phyloP scores from a whole-genome alignment of 2,888 invertebrate genomes.

The Tenthredo notha region DNA sequence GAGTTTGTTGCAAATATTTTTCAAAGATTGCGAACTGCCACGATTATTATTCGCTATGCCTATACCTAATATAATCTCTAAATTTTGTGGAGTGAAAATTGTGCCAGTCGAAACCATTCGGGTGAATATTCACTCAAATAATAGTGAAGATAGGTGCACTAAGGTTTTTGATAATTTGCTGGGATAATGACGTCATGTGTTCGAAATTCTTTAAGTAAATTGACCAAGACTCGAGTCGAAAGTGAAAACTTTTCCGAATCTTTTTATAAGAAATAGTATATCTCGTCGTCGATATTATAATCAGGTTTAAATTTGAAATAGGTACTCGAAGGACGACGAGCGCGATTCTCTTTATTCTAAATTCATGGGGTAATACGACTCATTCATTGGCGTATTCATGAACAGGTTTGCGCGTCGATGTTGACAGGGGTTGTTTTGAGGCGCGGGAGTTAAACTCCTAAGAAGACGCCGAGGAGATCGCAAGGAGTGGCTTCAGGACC shows the following conservation, averaged over 20 bases:
- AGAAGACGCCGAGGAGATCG: slow-evolving; percentile 27
- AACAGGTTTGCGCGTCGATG: slow-evolving; percentile 17
- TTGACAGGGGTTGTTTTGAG: slow-evolving; percentile 42
- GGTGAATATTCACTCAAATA: too few relatives aligned
- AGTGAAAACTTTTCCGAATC: background rate
- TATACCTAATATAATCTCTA: background rate
- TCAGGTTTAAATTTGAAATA: slow-evolving; percentile 24
- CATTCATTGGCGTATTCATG: slow-evolving; percentile 52
- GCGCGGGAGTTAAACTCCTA: slow-evolving; percentile 45
- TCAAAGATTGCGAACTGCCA: background rate
- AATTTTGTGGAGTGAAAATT: background rate
- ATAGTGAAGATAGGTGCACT: too few relatives aligned
- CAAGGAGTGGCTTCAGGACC: slow-evolving; percentile 20
- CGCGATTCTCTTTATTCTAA: slow-evolving; percentile 17
- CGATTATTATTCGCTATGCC: background rate
- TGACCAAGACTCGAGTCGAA: background rate
- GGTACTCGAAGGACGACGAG: background rate
- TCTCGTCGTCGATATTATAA: background rate
- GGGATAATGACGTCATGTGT: too few relatives aligned
- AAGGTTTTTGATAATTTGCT: too few relatives aligned
- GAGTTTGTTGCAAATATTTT: background rate
- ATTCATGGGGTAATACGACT: slow-evolving; percentile 43
- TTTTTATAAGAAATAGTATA: background rate
- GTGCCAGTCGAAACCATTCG: too few relatives aligned
- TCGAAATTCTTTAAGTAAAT: background rate